Conservation (phyloP, 2,797 vertebrate genomes). For the Pyrocephalus nanus region DNA sequence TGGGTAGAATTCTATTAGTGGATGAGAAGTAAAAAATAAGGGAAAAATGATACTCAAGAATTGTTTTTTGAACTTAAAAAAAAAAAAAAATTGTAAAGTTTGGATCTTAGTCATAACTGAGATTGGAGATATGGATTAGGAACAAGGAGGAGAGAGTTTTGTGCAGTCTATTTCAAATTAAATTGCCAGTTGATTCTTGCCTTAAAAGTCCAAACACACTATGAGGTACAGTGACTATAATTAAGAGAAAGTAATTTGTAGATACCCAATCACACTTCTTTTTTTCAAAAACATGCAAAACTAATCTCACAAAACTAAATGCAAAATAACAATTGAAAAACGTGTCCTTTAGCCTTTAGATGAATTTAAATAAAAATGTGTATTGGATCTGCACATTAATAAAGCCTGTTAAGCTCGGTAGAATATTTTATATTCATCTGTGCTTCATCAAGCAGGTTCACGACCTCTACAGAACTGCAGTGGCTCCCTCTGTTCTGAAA, state of each 20-base stretch:
- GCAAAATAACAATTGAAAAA: conserved; percentile 76
- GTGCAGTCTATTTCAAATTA: conserved; percentile 58
- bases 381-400: conserved; percentile 73
- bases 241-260: conserved; percentile 71
- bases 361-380: conserved; percentile 77
- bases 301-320: conserved; percentile 73
- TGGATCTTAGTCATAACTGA: background rate
- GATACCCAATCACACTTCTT: conserved; percentile 56
- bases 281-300: conserved; percentile 61
- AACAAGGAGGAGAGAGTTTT: background rate
- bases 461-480: conserved; percentile 71
- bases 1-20: background rate
- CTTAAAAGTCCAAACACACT: conserved; percentile 32
- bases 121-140: background rate
- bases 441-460: conserved; percentile 78
- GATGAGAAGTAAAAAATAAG: background rate
- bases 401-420: conserved; percentile 72
- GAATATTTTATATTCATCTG: conserved; percentile 78
- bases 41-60: background rate
- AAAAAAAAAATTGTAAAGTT: background rate
- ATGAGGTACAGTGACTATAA: conserved; percentile 53
- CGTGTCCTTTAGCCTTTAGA: conserved; percentile 72
- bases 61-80: background rate
- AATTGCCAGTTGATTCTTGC: conserved; percentile 52
- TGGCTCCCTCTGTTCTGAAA: conserved; percentile 73